These are phyloP conservation scores for Enteromius treurensis DNA, from an alignment of 2,797 vertebrate genomes.

Conservation along the genomic window DNA sequence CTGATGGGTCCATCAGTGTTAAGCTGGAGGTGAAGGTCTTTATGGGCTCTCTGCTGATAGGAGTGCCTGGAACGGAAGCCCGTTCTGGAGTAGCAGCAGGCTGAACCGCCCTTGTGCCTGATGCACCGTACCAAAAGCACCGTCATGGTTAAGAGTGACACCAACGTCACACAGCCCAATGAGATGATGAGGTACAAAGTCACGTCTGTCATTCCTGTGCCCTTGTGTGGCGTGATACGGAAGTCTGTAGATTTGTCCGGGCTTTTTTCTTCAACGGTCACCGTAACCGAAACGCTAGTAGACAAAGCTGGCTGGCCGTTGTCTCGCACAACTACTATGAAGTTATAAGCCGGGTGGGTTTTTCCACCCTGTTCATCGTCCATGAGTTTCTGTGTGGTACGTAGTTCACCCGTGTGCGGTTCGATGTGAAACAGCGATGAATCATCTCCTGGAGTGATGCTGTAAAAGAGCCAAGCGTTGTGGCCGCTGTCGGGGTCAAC, in stretches of 20 bases:
- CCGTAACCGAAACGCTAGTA: constrained; percentile 81
- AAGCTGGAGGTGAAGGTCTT: constrained; percentile 88
- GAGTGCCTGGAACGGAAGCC: constrained; percentile 80
- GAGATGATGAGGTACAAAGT: constrained; percentile 95
- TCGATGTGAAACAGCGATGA: constrained; percentile 86
- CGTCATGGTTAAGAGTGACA: constrained; percentile 87
- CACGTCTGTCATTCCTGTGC: constrained; percentile 82
- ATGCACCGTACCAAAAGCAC: constrained; percentile 88
- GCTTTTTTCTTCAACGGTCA: constrained; percentile 84
- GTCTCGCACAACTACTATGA: constrained; percentile 86
- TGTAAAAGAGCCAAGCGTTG: constrained; percentile 94
- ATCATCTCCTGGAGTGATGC: constrained; percentile 83
- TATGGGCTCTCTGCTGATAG: constrained; percentile 87
- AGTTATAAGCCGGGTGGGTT: constrained; percentile 73
- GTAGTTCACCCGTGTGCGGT: constrained; percentile 86
- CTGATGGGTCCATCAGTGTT: constrained; percentile 94
- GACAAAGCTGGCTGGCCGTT: constrained; percentile 87
- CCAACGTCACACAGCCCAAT: constrained; percentile 84
- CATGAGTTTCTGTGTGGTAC: constrained; percentile 80
- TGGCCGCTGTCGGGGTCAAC: constrained; percentile 93
- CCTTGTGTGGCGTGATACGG: constrained; percentile 75
- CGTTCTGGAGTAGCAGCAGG: constrained; percentile 75
- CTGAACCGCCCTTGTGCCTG: constrained; percentile 71
- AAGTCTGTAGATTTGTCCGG: constrained; percentile 73
- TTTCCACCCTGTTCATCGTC: constrained; percentile 78